Evolutionary conservation across 2,888 invertebrate genomes (phyloP).

Genomic region (Brenthis ino): DNA sequence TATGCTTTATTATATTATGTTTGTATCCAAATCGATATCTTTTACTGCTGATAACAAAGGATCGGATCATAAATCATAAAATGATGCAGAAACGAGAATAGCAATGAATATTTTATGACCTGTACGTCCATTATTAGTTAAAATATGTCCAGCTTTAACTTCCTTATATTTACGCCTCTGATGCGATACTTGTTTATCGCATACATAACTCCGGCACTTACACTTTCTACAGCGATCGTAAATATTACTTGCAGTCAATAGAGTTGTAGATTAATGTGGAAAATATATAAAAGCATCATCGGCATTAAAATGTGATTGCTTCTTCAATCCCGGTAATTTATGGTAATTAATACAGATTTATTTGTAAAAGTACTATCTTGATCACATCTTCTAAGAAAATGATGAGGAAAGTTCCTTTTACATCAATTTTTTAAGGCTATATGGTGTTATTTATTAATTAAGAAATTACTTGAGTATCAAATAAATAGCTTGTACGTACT

Average conservation of each 20-base stretch:
- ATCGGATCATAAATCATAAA: slow-evolving; percentile 27
- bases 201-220: slow-evolving; percentile 32
- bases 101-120: slow-evolving; percentile 36
- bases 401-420: too few relatives aligned
- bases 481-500: too few relatives aligned
- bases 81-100: slow-evolving; percentile 29
- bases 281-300: slow-evolving; percentile 16
- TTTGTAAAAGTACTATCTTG: not conserved
- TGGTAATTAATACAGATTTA: slow-evolving; percentile 19
- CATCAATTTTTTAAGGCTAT: too few relatives aligned
- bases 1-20: not conserved
- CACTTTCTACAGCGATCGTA: slow-evolving; percentile 36
- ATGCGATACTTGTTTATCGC: slow-evolving; percentile 30
- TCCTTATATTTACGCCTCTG: slow-evolving; percentile 33
- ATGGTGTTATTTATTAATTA: too few relatives aligned
- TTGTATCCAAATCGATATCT: slow-evolving; percentile 4
- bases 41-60: slow-evolving; percentile 15
- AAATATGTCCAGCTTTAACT: slow-evolving; percentile 33
- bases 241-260: slow-evolving; percentile 23
- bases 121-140: slow-evolving; percentile 33
- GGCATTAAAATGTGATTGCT: slow-evolving; percentile 1
- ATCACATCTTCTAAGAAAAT: too few relatives aligned
- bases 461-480: too few relatives aligned
- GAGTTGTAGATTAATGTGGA: slow-evolving; percentile 16
- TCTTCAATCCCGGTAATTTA: slow-evolving; percentile 7